Evolutionary conservation across 1,140 invertebrate species (phyloP), one percentile per base, ranked within the genome.

Genomic region (Pogonognathellus flavescens): DNA sequence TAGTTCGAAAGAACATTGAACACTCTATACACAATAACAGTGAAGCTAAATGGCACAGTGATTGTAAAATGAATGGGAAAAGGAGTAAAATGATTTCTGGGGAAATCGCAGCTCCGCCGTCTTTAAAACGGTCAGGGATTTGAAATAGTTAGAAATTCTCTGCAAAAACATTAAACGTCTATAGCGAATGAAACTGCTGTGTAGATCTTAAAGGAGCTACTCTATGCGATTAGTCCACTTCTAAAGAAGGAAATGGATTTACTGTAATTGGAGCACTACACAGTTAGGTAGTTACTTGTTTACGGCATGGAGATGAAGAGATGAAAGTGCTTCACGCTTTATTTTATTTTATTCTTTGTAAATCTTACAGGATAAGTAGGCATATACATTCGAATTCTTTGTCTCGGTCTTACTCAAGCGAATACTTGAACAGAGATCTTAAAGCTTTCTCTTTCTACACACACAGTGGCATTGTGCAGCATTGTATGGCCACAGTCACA

Each of bases 341-440:
- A 76, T 76, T 76, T 76, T 76, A 76, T 76, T 41, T 13, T 25
- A 31, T 18, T 76, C 70, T 76, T 76, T 76, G 70, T 76, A 76
- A 76, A 76, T 76, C 70, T 76, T 76, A 13, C 7, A 66, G 62
- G 22, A 66, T 41, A 41, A 41, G 31, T 41, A 41, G 31, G 31
- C 2, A 62, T 62, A 62, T 62, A 66, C 25, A 41, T 31, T 66
- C 20, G 20, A 20, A 9, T 25, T 25, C 62, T 66, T 66, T 66
- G 22, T 20, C 25, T 20, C 62, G 14, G 14, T 66, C 25, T 25
- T 66, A 14, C 11, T 66, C 62, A 66, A 66, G 62, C 20, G 62
- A 18, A 20, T 66, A 25, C 22, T 25, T 41, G 25, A 20, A 66
- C 60, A 66, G 20, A 66, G 53, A 11, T n/a, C 53, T 20, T 25